Evolutionary conservation across 1,140 invertebrate species (phyloP).

Genomic region (Hycleus phaleratus): DNA sequence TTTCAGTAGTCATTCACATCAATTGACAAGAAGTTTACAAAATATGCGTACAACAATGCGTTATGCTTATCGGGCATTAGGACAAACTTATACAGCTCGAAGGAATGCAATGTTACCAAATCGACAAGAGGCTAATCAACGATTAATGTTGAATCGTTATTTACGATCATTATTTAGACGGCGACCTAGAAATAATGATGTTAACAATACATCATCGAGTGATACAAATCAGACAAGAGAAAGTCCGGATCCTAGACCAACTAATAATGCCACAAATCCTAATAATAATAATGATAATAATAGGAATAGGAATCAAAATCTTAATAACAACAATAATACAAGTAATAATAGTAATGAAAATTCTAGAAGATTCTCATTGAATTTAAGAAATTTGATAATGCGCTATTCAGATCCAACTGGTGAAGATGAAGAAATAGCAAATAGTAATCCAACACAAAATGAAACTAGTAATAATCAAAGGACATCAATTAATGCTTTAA

Average conservation of each 20-base stretch:
- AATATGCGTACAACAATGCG: slow-evolving; percentile 30
- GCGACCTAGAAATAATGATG: background rate
- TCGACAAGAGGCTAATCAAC: slow-evolving; percentile 25
- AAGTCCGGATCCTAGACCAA: background rate
- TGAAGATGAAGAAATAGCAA: slow-evolving; percentile 2
- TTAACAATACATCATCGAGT: background rate
- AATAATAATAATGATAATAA: no score
- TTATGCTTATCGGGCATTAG: slow-evolving; percentile 19
- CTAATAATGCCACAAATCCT: background rate
- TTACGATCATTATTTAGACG: slow-evolving; percentile 16
- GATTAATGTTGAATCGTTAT: slow-evolving; percentile 21
- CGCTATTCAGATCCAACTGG: slow-evolving; percentile 16
- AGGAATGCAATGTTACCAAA: slow-evolving; percentile 32
- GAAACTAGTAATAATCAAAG: background rate
- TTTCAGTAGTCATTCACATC: slow-evolving; percentile 23
- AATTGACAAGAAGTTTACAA: slow-evolving; percentile 31
- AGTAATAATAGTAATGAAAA: no score
- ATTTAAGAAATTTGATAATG: slow-evolving; percentile 16
- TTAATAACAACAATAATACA: no score
- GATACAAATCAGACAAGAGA: slow-evolving; percentile 2
- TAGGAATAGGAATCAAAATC: no score
- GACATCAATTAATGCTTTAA: background rate
- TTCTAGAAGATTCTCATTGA: background rate
- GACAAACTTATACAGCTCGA: slow-evolving; percentile 31
- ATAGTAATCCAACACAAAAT: background rate